Percentiles rank a stretch among this genome's conserved stretches.
Evolutionary conservation across 2,888 invertebrate genomes (phyloP).

Genomic region (Merodon equestris): DNA sequence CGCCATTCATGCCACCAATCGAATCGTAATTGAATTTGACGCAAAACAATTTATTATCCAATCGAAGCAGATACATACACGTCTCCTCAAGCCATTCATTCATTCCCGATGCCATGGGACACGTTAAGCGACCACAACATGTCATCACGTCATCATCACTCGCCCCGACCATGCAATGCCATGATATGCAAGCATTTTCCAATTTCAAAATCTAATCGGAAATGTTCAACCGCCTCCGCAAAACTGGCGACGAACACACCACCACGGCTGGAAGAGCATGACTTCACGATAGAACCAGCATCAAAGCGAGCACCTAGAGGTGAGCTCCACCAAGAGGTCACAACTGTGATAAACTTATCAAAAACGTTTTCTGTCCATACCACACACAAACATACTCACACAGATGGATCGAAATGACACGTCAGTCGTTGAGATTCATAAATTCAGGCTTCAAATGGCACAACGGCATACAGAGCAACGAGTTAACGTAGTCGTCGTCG

Average conservation of each 20-base stretch:
- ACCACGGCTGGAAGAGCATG: not conserved
- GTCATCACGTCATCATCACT: constrained; percentile 61
- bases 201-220: constrained; percentile 69
- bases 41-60: constrained; percentile 63
- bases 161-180: constrained; percentile 16
- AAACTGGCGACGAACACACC: constrained; percentile 16
- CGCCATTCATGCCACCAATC: constrained; percentile 52
- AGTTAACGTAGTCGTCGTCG: constrained; percentile 20
- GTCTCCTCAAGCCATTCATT: constrained; percentile 19
- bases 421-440: constrained; percentile 26
- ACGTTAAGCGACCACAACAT: constrained; percentile 40
- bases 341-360: constrained; percentile 60
- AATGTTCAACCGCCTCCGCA: constrained; percentile 65
- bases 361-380: constrained; percentile 42
- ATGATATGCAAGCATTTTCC: constrained; percentile 43
- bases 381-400: not conserved
- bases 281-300: constrained; percentile 10
- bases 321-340: constrained; percentile 47
- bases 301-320: constrained; percentile 22
- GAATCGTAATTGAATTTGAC: constrained; percentile 65
- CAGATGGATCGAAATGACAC: constrained; percentile 37
- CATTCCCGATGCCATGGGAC: constrained; percentile 16
- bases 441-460: constrained; percentile 44
- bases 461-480: constrained; percentile 1
- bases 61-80: constrained; percentile 53